Conservation (phyloP, 92 coral and sea anemone species). For the Epizoanthus ramosus region DNA sequence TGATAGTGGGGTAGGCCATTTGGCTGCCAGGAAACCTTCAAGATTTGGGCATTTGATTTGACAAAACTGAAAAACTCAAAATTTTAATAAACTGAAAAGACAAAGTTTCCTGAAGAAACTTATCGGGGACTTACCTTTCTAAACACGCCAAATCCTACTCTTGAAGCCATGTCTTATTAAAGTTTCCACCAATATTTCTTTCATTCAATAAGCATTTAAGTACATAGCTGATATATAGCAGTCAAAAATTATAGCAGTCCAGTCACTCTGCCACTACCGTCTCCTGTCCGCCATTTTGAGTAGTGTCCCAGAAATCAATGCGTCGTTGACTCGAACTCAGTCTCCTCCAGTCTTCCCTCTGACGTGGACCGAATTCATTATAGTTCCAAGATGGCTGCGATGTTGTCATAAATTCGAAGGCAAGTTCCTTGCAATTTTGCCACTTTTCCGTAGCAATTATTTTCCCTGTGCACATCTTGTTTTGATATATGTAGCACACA, state of each 20-base stretch:
- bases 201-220: not conserved
- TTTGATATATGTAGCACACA: not conserved
- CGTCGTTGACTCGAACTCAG: slow-evolving; percentile 11
- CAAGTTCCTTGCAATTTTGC: not conserved
- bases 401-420: slow-evolving; percentile 7
- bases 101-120: no score
- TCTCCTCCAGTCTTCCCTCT: slow-evolving; percentile 17
- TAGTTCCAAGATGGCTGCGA: slow-evolving; percentile 34
- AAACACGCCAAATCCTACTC: slow-evolving; percentile 10
- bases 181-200: not conserved
- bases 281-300: slow-evolving; percentile 29
- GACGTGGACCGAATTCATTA: slow-evolving; percentile 25
- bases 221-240: no score
- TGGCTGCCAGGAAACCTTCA: no score
- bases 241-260: no score
- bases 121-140: slow-evolving; percentile 12
- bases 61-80: no score
- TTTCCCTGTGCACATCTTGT: not conserved
- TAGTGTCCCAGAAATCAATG: slow-evolving; percentile 17
- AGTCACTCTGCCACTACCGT: no score
- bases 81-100: no score
- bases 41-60: no score
- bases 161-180: slow-evolving; percentile 20
- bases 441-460: not conserved
- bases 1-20: no score